phyloP scores from a whole-genome alignment of 1,140 invertebrate genomes.

The Aphidius gifuensis region DNA sequence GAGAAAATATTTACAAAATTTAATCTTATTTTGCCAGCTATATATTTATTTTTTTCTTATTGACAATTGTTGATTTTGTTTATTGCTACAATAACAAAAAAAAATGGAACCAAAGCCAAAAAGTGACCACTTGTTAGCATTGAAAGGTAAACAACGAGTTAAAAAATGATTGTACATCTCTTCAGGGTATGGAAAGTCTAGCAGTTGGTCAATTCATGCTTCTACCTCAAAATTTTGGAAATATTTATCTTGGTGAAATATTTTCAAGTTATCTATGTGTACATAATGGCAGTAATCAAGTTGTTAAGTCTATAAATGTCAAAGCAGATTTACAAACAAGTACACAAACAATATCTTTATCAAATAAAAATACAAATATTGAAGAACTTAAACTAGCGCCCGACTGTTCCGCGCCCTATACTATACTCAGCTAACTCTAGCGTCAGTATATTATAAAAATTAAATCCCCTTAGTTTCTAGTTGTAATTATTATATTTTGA shows the following conservation, averaged over 20 bases:
- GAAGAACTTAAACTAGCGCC: constrained; percentile 71
- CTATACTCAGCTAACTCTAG: too few species aligned
- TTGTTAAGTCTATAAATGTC: constrained; percentile 77
- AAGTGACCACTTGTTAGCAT: constrained; percentile 21
- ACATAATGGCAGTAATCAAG: constrained; percentile 87
- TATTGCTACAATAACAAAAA: too few species aligned
- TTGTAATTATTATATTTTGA: too few species aligned
- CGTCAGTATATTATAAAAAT: too few species aligned
- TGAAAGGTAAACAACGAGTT: constrained; percentile 62
- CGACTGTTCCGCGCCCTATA: too few species aligned
- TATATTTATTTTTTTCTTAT: too few species aligned
- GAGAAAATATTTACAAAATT: too few species aligned
- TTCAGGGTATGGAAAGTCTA: constrained; percentile 77
- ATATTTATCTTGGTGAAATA: constrained; percentile 89
- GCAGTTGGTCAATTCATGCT: constrained; percentile 85
- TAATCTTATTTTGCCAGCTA: too few species aligned
- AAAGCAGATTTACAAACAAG: constrained; percentile 93
- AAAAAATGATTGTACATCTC: constrained; percentile 73
- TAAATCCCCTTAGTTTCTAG: too few species aligned
- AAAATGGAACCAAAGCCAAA: constrained; percentile 20
- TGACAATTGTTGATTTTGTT: too few species aligned
- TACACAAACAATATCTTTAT: constrained; percentile 77
- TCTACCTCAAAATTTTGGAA: constrained; percentile 92
- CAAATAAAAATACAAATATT: constrained; percentile 63
- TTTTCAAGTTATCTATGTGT: constrained; percentile 97